phyloP scores from a whole-genome alignment of 2,113 vertebrate species.

The Gracilinanus agilis region DNA sequence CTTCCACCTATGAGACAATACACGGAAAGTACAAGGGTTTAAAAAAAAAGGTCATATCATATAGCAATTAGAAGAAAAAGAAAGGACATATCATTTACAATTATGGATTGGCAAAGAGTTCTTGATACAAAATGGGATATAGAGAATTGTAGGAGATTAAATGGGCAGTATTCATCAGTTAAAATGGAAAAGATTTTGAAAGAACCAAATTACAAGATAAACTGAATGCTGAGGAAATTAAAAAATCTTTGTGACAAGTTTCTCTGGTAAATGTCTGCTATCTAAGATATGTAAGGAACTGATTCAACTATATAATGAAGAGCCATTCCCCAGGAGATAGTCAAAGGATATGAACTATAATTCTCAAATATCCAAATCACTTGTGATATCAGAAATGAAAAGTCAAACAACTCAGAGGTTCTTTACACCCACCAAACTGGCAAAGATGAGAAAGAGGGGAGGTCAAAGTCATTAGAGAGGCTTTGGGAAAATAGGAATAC shows the following conservation, averaged over 20 bases:
- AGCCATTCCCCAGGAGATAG: background rate
- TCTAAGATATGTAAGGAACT: background rate
- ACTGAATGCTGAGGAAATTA: background rate
- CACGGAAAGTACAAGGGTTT: too few relatives aligned
- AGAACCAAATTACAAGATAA: background rate
- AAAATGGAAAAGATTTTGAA: background rate
- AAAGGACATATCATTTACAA: background rate
- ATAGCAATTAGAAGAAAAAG: background rate
- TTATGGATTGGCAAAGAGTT: background rate
- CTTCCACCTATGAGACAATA: too few relatives aligned
- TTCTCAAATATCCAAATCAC: background rate
- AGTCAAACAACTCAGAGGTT: background rate
- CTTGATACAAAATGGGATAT: background rate
- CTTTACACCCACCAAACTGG: background rate
- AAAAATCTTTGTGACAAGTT: background rate
- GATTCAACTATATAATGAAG: background rate
- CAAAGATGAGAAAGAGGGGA: background rate
- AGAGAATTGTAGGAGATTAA: background rate
- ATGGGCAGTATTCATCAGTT: background rate
- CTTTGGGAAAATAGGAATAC: background rate
- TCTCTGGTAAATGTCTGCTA: background rate
- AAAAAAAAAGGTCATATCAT: background rate
- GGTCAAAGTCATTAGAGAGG: background rate
- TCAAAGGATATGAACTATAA: background rate
- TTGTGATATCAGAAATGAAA: background rate